These are phyloP conservation scores for Parelbella ahira DNA, from an alignment of 2,888 invertebrate genomes.

Conservation along the genomic window DNA sequence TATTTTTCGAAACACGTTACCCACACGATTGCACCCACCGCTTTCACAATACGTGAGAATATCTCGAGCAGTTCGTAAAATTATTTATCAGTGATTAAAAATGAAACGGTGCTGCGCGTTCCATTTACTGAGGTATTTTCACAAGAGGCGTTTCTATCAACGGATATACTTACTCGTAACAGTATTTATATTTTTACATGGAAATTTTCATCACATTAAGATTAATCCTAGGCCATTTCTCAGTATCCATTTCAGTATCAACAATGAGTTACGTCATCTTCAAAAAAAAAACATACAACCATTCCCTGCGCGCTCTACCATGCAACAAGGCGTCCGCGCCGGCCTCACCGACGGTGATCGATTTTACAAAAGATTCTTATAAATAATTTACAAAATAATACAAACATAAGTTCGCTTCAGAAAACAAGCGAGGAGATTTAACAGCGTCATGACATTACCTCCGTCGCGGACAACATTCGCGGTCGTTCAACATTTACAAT, in stretches of 20 bases:
- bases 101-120: constrained; percentile 59
- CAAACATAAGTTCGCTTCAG: no score
- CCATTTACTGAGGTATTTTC: constrained; percentile 77
- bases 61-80: constrained; percentile 4
- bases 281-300: constrained; percentile 78
- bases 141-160: constrained; percentile 78
- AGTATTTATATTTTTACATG: constrained; percentile 80
- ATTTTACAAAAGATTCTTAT: constrained; percentile 70
- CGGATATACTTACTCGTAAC: constrained; percentile 71
- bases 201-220: constrained; percentile 78
- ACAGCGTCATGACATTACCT: not conserved
- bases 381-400: constrained; percentile 81
- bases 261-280: constrained; percentile 68
- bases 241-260: constrained; percentile 70
- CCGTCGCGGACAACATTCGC: constrained; percentile 51
- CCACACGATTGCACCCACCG: constrained; percentile 12
- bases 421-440: no score
- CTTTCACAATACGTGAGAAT: constrained; percentile 33
- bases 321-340: constrained; percentile 40
- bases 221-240: constrained; percentile 74
- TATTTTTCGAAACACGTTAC: constrained; percentile 11
- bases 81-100: constrained; percentile 29
- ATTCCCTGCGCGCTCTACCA: constrained; percentile 63
- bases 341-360: constrained; percentile 41
- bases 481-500: constrained; percentile 61